Conservation (phyloP, 1,140 invertebrate species). For the Rhyzopertha dominica region DNA sequence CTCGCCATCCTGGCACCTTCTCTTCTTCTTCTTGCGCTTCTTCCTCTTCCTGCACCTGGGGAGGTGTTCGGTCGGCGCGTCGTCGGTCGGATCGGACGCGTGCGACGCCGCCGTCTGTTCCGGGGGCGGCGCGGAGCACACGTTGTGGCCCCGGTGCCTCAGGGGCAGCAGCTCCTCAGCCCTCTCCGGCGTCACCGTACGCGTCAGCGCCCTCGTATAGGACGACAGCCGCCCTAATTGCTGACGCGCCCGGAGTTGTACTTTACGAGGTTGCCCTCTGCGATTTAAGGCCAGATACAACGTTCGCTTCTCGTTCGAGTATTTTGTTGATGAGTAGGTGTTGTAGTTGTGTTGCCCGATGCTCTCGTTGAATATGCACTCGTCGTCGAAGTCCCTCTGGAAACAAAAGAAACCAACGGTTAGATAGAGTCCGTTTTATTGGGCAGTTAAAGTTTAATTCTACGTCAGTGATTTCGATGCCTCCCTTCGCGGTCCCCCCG, state of each 20-base stretch:
- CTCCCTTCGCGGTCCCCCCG: no score
- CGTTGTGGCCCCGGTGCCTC: slow-evolving; percentile 32
- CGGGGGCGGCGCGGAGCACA: slow-evolving; percentile 19
- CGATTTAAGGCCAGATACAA: slow-evolving; percentile 72
- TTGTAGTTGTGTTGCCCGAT: slow-evolving; percentile 80
- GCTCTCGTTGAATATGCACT: slow-evolving; percentile 81
- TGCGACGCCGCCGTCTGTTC: slow-evolving; percentile 10
- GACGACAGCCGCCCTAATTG: slow-evolving; percentile 65
- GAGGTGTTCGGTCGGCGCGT: slow-evolving; percentile 17
- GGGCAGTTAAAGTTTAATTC: slow-evolving; percentile 13
- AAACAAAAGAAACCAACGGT: slow-evolving; percentile 52
- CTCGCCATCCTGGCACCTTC: slow-evolving; percentile 33
- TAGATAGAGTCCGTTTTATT: slow-evolving; percentile 13
- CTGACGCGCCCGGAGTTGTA: slow-evolving; percentile 60
- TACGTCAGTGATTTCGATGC: no score
- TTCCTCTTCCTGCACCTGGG: slow-evolving; percentile 37
- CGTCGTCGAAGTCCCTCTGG: slow-evolving; percentile 73
- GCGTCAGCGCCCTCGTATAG: slow-evolving; percentile 64
- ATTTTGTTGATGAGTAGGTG: slow-evolving; percentile 72
- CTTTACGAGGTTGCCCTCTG: slow-evolving; percentile 61
- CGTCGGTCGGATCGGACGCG: slow-evolving; percentile 3
- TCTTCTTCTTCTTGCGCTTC: slow-evolving; percentile 42
- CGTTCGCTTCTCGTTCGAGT: slow-evolving; percentile 64
- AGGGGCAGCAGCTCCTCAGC: slow-evolving; percentile 45
- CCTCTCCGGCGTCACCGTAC: slow-evolving; percentile 53